phyloP scores from a whole-genome alignment of 2,797 vertebrate species.

The Tauraco hartlaubi region DNA sequence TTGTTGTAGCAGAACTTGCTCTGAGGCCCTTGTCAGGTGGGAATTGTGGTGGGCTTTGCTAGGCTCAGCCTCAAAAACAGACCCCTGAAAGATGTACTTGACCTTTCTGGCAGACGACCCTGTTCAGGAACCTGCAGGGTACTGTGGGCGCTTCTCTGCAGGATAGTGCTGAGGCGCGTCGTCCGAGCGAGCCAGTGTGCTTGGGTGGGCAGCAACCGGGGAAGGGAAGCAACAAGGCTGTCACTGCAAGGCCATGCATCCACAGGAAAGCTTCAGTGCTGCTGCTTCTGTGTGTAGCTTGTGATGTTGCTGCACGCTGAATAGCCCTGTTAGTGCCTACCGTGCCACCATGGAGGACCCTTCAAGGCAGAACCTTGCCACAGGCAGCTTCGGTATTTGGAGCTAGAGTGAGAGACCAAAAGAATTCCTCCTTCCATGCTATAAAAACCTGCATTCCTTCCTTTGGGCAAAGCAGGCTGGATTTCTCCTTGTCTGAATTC shows the following conservation, averaged over 20 bases:
- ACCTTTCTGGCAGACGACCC: neutral
- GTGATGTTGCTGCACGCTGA: neutral
- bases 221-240: neutral
- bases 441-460: constrained; percentile 67
- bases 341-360: fast-evolving
- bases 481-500: constrained; percentile 48
- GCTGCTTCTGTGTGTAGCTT: neutral
- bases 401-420: constrained; percentile 23
- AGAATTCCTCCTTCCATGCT: constrained; percentile 15
- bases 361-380: neutral
- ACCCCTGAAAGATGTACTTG: neutral
- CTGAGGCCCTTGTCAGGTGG: neutral
- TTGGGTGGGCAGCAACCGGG: fast-evolving
- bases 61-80: neutral
- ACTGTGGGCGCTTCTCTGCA: neutral
- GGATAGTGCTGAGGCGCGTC: fast-evolving
- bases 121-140: neutral
- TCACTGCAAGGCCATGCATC: neutral
- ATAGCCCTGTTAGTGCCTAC: neutral
- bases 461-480: constrained; percentile 32
- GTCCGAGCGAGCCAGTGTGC: fast-evolving
- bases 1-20: neutral
- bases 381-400: constrained; percentile 31
- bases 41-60: neutral
- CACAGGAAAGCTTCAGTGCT: neutral